Conservation (phyloP, 1,140 invertebrate genomes). For the Psix sp. region DNA sequence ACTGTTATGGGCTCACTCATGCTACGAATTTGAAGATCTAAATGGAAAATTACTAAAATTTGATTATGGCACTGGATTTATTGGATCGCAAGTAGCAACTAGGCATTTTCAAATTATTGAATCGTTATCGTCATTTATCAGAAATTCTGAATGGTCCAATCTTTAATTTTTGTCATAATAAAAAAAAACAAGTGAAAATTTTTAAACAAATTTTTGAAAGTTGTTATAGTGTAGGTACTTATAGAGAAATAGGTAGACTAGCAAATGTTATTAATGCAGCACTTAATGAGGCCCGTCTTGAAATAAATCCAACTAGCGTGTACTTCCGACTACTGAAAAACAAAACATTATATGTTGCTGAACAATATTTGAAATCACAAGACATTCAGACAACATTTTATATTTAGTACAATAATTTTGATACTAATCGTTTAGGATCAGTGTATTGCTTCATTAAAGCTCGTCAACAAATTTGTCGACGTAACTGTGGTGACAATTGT, state of each 20-base stretch:
- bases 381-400: slow-evolving; percentile 5
- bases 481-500: not conserved
- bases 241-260: not conserved
- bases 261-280: slow-evolving; percentile 1
- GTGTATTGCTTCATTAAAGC: slow-evolving; percentile 23
- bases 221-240: slow-evolving; percentile 41
- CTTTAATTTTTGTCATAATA: slow-evolving; percentile 27
- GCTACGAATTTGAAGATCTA: slow-evolving; percentile 54
- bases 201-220: slow-evolving; percentile 14
- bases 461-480: no score
- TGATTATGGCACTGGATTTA: slow-evolving; percentile 47
- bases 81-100: slow-evolving; percentile 51
- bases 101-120: slow-evolving; percentile 29
- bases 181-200: slow-evolving; percentile 53
- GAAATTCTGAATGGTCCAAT: slow-evolving; percentile 28
- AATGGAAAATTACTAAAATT: slow-evolving; percentile 45
- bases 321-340: slow-evolving; percentile 19
- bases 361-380: slow-evolving; percentile 4
- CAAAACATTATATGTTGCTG: slow-evolving; percentile 5
- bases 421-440: slow-evolving; percentile 8
- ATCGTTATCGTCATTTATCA: slow-evolving; percentile 23
- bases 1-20: slow-evolving; percentile 47
- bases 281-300: not conserved
- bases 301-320: not conserved
- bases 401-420: slow-evolving; percentile 1